Evolutionary conservation across 2,113 vertebrate species (phyloP).

Genomic region (Tachycineta bicolor): DNA sequence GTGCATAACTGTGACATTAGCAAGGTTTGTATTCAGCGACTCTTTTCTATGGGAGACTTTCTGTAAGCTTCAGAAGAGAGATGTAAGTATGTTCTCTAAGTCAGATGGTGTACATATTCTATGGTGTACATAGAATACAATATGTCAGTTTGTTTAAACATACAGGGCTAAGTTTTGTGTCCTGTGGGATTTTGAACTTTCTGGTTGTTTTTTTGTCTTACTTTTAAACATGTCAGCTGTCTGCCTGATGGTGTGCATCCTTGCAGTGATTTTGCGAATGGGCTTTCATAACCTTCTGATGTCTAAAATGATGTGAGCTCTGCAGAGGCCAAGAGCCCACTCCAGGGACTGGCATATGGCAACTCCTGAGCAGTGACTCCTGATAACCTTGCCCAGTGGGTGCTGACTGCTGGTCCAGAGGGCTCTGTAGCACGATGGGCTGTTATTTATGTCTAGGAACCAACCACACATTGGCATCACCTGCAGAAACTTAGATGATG

Average conservation of each 20-base stretch:
- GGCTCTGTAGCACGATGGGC: neutral
- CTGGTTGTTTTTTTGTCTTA: neutral
- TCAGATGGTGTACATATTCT: neutral
- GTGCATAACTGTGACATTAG: neutral
- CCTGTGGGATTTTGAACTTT: neutral
- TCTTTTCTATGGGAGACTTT: neutral
- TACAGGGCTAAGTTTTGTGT: neutral
- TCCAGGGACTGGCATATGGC: rapidly evolving
- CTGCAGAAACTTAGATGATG: neutral
- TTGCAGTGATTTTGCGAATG: neutral
- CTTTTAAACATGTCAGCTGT: neutral
- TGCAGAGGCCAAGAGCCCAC: neutral
- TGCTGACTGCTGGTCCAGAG: neutral
- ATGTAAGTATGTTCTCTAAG: neutral
- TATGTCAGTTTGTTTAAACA: neutral
- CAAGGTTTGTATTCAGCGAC: neutral
- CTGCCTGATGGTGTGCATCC: neutral
- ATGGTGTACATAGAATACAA: neutral
- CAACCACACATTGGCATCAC: neutral
- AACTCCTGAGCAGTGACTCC: neutral
- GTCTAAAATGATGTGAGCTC: neutral
- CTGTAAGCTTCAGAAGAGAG: neutral
- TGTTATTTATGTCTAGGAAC: neutral
- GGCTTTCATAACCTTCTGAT: neutral
- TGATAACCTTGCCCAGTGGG: neutral